Base-by-base conservation (phyloP, 1,140 invertebrate species). In the Drosophila kanapiae region DNA sequence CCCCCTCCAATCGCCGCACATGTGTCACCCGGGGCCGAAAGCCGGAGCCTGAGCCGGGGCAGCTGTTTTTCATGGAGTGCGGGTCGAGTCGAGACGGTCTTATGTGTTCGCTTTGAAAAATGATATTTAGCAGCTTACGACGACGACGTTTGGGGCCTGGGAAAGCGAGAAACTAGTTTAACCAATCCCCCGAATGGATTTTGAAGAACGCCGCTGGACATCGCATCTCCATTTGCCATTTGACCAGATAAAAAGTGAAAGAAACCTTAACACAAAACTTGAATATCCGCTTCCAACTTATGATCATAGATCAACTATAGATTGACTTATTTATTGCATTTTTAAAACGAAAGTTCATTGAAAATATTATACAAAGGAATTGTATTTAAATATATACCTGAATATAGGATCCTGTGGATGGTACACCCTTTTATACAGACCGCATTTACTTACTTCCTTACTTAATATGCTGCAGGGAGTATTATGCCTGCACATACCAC, bases 121-220 rank as follows among this genome's bases (percentile, higher is more conserved):
- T 76, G 60, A 65, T 75, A 75, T 76, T 75, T 54, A 70, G 75
- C 75, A 54, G 74, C 74, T 78, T 61, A 78, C 37, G 31, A 51
- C 31, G 31, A 38, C 37, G 1, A 23, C 23, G 3, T 27, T 23
- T 42, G 53, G 62, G 42, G 61, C 54, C 75, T 57, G 63, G 74
- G 62, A 60, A 65, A 68, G 18, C 60, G n/a, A 60, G 48, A 57
- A 78, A 78, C 75, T 78, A 78, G 75, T 71, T 77, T 69, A 77
- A 45, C 48, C 61, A 40, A 57, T 18, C 35, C 23, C 23, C 45
- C 45, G 11, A n/a, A 9, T 6, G 9, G 18, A 61, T 47, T 31
- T 16, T 51, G 16, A 67, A 74, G 42, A 78, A 47, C 71, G 65
- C 77, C 43, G 72, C 71, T 83, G 71, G 81, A 72, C 57, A 74